Base-by-base conservation (phyloP, 1,140 invertebrate genomes). In the Thaumatotibia leucotreta region DNA sequence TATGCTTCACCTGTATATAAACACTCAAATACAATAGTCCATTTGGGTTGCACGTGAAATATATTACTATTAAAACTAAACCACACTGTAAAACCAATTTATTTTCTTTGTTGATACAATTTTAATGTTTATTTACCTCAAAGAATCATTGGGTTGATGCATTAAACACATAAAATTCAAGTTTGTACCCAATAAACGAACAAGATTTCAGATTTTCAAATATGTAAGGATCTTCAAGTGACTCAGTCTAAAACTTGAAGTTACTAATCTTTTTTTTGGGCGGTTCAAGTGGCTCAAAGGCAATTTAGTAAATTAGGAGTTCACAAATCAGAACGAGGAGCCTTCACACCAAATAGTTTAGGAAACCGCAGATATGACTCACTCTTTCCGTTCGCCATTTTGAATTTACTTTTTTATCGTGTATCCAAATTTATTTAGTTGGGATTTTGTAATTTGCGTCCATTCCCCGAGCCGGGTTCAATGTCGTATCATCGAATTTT, bases 371-470 rank as follows among this genome's bases (percentile, higher is more conserved):
- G 8, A 31, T 58, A 58, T 58, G 52, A 58, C n/a, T 58, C 52
- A 58, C 52, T 54, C 50, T 58, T 58, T 58, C 52, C 22, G 52
- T 4, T 31, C 52, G 24, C 52, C 52, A 64, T 64, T 50, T 64
- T 64, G 33, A 64, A 64, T 45, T 45, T 23, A 24, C 24, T 50
- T 64, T 29, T 45, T 64, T 63, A 33, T 63, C 29, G 1, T 20
- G 31, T 1, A 24, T 23, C n/a, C 9, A 39, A 33, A 35, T 31
- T 31, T 39, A 35, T 17, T 33, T 63, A n/a, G 4, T 14, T 31
- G 31, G 20, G 0, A 35, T 63, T 22, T 63, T 17, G 24, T 58
- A 14, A 27, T 58, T 58, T 58, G 4, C 52, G 14, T 58, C 14
- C 22, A 29, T 4, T 29, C 6, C n/a, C 5, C 4, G 4, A 5